A percentile compares a stretch with the other conserved stretches of the same genome.
Conservation (phyloP, 2,797 vertebrate genomes). For the Rhodeus uyekii region DNA sequence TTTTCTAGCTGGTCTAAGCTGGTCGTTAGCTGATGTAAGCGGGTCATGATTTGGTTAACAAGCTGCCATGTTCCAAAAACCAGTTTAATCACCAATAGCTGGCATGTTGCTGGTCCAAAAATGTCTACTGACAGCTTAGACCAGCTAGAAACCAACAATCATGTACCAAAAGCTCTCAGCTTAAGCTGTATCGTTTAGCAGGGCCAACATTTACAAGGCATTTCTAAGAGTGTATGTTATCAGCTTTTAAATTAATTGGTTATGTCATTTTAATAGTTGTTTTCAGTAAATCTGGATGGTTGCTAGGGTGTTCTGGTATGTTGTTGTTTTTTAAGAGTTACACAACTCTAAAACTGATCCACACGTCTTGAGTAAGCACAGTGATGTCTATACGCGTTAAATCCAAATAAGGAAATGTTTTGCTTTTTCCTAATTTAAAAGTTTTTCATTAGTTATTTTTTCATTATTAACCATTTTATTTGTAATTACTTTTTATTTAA, state of each 20-base stretch:
- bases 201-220: neutral
- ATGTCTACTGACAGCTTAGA: conserved; percentile 6
- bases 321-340: neutral
- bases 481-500: neutral
- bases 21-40: neutral
- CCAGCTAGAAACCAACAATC: neutral
- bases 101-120: neutral
- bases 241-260: neutral
- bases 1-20: conserved; percentile 8
- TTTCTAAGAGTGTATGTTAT: neutral
- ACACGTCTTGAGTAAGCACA: neutral
- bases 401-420: neutral
- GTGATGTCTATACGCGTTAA: neutral
- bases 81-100: neutral
- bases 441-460: neutral
- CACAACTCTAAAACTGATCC: neutral
- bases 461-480: neutral
- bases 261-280: neutral
- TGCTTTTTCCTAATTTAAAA: neutral
- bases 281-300: neutral
- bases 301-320: neutral
- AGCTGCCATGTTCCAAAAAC: neutral
- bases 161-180: neutral
- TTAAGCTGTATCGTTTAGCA: neutral
- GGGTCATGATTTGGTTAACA: neutral